Conservation (phyloP, 30 jellyfish, hydroid and myxozoan genomes). For the Thelohanellus kitauei region DNA sequence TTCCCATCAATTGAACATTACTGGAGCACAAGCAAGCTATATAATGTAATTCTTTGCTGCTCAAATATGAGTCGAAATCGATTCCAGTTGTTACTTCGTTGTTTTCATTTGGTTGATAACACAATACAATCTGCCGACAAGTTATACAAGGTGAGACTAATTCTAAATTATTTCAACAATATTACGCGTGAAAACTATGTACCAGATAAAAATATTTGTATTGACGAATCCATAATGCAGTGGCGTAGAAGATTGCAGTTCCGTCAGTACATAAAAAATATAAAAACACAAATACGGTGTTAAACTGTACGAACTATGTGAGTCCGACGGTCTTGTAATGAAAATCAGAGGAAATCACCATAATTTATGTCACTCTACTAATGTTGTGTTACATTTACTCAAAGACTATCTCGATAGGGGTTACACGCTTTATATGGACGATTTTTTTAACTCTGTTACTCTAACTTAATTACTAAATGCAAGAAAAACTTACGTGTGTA, state of each 20-base stretch:
- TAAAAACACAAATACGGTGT: constrained; percentile 4
- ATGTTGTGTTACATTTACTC: no score
- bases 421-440: no score
- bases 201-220: constrained; percentile 6
- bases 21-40: constrained; percentile 6
- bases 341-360: no score
- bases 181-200: constrained; percentile 2
- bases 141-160: constrained; percentile 1
- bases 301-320: constrained; percentile 5
- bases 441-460: no score
- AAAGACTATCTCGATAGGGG: no score
- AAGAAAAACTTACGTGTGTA: no score
- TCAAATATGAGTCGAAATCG: constrained; percentile 3
- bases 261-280: constrained; percentile 6
- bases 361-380: no score
- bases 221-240: constrained; percentile 13
- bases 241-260: constrained; percentile 9
- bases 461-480: no score
- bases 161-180: constrained; percentile 1
- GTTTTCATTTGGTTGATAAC: constrained; percentile 4
- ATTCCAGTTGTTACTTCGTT: constrained; percentile 3
- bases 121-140: constrained; percentile 2
- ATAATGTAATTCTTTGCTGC: background rate
- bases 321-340: constrained; percentile 1
- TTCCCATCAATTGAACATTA: constrained; percentile 4